phyloP scores from a whole-genome alignment of 2,797 vertebrate genomes.

The Chaetodon trifasciatus region DNA sequence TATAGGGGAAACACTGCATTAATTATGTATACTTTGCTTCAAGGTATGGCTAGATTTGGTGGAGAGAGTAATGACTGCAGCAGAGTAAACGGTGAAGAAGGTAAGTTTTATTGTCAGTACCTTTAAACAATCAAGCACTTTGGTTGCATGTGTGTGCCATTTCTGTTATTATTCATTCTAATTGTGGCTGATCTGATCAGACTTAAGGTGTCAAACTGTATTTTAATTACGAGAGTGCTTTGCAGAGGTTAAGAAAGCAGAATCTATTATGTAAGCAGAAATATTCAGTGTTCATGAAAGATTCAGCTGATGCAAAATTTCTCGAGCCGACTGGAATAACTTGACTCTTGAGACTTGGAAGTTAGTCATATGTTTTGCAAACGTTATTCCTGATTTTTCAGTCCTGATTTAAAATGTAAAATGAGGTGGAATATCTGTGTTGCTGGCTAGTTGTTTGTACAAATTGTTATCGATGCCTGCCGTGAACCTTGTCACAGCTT shows the following conservation, averaged over 20 bases:
- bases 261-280: constrained; percentile 4
- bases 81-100: constrained; percentile 45
- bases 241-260: background rate
- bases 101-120: constrained; percentile 24
- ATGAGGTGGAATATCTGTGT: background rate
- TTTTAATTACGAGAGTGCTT: background rate
- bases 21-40: constrained; percentile 77
- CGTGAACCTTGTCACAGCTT: background rate
- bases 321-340: constrained; percentile 8
- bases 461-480: too few relatives aligned
- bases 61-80: constrained; percentile 29
- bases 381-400: background rate
- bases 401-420: background rate
- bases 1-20: too few relatives aligned
- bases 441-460: background rate
- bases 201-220: background rate
- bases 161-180: background rate
- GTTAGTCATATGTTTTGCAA: background rate
- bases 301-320: constrained; percentile 11
- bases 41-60: constrained; percentile 62
- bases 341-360: constrained; percentile 3
- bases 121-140: constrained; percentile 8
- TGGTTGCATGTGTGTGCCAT: background rate
- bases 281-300: constrained; percentile 24
- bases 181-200: background rate